Evolutionary conservation across 1,140 invertebrate species (phyloP).

Genomic region (Doryteuthis pealeii): DNA sequence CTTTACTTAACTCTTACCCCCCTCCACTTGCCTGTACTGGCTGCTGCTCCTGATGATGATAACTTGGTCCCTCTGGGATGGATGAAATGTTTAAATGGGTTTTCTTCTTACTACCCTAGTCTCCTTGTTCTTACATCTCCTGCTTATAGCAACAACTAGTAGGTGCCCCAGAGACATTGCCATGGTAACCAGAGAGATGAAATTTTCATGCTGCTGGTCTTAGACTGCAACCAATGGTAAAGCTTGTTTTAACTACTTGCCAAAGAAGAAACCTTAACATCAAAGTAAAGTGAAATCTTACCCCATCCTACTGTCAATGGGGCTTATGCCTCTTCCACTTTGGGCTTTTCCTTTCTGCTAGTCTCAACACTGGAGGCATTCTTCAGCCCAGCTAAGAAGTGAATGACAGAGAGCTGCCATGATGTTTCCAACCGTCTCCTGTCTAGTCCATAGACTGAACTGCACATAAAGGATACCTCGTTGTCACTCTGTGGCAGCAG

Average conservation of each 20-base stretch:
- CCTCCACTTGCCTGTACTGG: neutral
- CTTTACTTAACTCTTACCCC: too few relatives aligned
- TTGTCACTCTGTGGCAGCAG: neutral
- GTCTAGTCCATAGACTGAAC: too few relatives aligned
- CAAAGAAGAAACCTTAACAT: neutral
- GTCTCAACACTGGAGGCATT: too few relatives aligned
- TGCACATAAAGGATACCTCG: too few relatives aligned
- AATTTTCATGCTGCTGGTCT: conserved; percentile 12
- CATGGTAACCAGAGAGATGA: conserved; percentile 14
- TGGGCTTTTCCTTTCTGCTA: neutral
- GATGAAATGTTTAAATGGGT: neutral
- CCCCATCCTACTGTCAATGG: neutral
- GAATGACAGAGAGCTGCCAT: too few relatives aligned
- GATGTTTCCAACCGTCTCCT: too few relatives aligned
- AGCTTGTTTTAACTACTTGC: neutral
- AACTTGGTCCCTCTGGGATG: neutral
- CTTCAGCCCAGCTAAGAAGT: too few relatives aligned
- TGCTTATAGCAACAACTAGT: neutral
- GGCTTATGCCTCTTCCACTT: neutral
- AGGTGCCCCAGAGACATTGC: neutral
- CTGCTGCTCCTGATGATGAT: neutral
- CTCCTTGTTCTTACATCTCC: too few relatives aligned
- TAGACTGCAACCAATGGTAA: conserved; percentile 11
- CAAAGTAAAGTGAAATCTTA: conserved; percentile 12
- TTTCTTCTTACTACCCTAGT: too few relatives aligned